Evolutionary conservation across 2,797 vertebrate genomes (phyloP), one percentile per base, ranked within the genome.

Genomic region (Sebastes hubbsi): DNA sequence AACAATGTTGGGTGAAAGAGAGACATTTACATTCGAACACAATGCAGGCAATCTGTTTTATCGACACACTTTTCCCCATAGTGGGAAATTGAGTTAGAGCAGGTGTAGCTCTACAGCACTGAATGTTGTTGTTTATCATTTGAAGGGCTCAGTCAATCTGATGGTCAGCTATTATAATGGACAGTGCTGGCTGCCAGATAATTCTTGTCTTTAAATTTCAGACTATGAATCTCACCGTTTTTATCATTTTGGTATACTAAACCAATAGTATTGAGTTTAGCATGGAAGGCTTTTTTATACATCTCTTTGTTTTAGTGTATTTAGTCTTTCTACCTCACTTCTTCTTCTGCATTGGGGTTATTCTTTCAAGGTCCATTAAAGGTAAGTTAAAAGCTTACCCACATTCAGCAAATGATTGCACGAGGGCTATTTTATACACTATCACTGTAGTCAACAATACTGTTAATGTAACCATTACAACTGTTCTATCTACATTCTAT

Each of bases 241-340:
- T 6, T n/a, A 2, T 78, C 2, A 8, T 34, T 79, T 78, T 72
- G 1, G 13, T 73, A 2, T 32, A 29, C 10, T 46, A 20, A 65
- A 22, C 7, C 1, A 22, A 2, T 59, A 65, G 10, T 59, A 5
- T 38, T 73, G 16, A 46, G 42, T 46, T 46, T 22, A 59, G 5
- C 6, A 0, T 69, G 6, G 24, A 62, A 70, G 11, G 25, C 25
- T 83, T 78, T 84, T 46, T 18, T 49, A 10, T 71, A 13, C 32
- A 27, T 58, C 6, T 29, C 18, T 54, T 69, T 66, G 2, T 2
- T 76, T 49, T 52, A 4, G 54, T 60, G 22, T 76, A 78, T 80
- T 72, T 61, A 38, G 58, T 82, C 24, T 27, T 81, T 88, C 84
- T 90, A 92, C 87, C 88, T 90, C 81, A 78, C 70, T 54, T 73